Base-by-base conservation (phyloP, 2,888 invertebrate species). In the Microctonus brassicae region DNA sequence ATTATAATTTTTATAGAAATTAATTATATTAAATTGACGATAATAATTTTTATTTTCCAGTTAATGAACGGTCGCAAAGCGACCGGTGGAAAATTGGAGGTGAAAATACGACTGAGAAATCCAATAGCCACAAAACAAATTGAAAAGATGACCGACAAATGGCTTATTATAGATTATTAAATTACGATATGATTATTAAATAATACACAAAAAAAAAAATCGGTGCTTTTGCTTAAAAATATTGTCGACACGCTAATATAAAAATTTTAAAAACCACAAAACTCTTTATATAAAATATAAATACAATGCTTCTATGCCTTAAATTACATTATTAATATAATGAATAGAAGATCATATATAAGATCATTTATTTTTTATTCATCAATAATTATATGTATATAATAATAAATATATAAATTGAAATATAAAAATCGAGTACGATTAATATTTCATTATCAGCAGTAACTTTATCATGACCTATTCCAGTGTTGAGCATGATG, bases 61-160 rank as follows among this genome's bases (percentile, higher is more conserved):
- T 83, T 98, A 67, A 93, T 96, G 92, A 97, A 98, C 77, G 97
- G 97, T 0, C 91, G 97, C 26, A 94, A 95, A 79, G 89, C 94
- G 13, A 92, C 94, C 9, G 97, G 97, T 17, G 98, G 97, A 0
- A 96, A 97, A 81, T 82, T 98, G 72, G 98, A 98, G 87, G 91
- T 97, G 0, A 95, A 95, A 87, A 87, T 98, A 63, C 92, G 97
- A 69, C 90, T 98, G 22, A 91, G 98, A 70, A 95, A 97, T 82
- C 98, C 98, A 0, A 90, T 98, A 63, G 88, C 94, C 42, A 92
- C 93, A n/a, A 96, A 95, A 81, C 95, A 98, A 88, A 92, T 97
- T 7, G 96, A 96, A 84, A 93, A 94, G 85, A 91, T 94, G 33
- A 93, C 94, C 71, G 97, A 98, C 85, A 96, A 96, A 86, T 98